Base-by-base conservation (phyloP, 2,888 invertebrate genomes). In the Chaetoderma sp. region DNA sequence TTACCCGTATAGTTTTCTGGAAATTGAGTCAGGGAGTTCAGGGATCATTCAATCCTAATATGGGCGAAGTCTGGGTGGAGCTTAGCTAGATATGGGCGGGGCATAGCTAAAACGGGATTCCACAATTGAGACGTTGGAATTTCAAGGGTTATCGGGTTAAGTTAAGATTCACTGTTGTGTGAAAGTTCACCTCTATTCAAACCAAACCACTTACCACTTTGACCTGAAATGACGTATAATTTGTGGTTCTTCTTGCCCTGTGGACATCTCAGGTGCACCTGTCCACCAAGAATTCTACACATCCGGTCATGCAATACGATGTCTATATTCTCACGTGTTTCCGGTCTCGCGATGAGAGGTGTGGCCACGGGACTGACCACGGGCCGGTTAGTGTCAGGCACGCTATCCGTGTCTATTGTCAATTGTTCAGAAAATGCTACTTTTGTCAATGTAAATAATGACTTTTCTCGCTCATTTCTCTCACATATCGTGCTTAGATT, bases 331-430 rank as follows among this genome's bases (percentile, higher is more conserved):
- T 79, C 80, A 18, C 79, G 62, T 0, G 80, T 79, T 63, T 73
- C 67, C 21, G 80, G 81, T 55, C 82, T 63, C 50, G 65, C 63
- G 27, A 79, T 67, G 32, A 71, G 60, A 1, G 82, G 80, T 1
- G 80, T 81, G 13, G 76, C 78, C 5, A 81, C 76, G 1, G 81
- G 81, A 60, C 78, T 78, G 1, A 78, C 65, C 25, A 70, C 68
- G 23, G 76, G 52, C 6, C 71, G 56, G 39, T 76, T 63, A 50
- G 77, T 78, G 23, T 67, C 71, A 60, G 73, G 71, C 10, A 57
- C 36, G 42, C 18, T 67, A 4, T 66, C 65, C 42, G 58, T 55
- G 6, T 71, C 65, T 44, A 60, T 63, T n/a, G 39, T 32, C 2
- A 39, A 47, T 50, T 54, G 44, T 28, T 42, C 58, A 52, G 65